Evolutionary conservation across 2,113 vertebrate species (phyloP).

Genomic region (Sprattus sprattus): DNA sequence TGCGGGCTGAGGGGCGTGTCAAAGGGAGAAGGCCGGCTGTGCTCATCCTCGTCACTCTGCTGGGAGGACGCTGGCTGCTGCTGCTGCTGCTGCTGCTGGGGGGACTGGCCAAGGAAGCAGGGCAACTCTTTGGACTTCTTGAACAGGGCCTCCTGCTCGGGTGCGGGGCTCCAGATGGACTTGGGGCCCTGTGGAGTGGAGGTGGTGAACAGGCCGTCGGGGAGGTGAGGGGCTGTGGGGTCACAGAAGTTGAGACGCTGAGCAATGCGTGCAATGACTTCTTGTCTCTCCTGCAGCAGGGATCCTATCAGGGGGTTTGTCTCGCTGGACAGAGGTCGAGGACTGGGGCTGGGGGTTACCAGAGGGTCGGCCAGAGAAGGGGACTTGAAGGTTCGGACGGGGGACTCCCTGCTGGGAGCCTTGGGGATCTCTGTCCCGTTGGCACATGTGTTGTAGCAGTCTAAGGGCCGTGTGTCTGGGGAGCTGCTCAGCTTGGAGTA

Average conservation of each 20-base stretch:
- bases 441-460: slow-evolving; percentile 64
- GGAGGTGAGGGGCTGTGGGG: slow-evolving; percentile 79
- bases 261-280: slow-evolving; percentile 95
- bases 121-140: slow-evolving; percentile 82
- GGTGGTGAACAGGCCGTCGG: slow-evolving; percentile 72
- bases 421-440: slow-evolving; percentile 69
- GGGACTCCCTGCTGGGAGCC: slow-evolving; percentile 67
- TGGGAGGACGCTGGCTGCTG: slow-evolving; percentile 41
- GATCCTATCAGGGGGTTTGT: slow-evolving; percentile 91
- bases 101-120: slow-evolving; percentile 38
- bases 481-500: slow-evolving; percentile 71
- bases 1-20: slow-evolving; percentile 73
- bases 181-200: slow-evolving; percentile 72
- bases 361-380: slow-evolving; percentile 76
- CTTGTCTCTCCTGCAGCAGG: slow-evolving; percentile 92
- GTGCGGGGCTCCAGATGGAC: slow-evolving; percentile 69
- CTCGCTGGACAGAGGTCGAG: slow-evolving; percentile 73
- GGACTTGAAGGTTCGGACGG: slow-evolving; percentile 81
- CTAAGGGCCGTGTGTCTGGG: slow-evolving; percentile 68
- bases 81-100: slow-evolving; percentile 46
- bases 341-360: slow-evolving; percentile 65
- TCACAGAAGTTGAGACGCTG: slow-evolving; percentile 96
- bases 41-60: slow-evolving; percentile 53
- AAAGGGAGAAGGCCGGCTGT: slow-evolving; percentile 64
- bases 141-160: slow-evolving; percentile 72